phyloP scores from a whole-genome alignment of 2,797 vertebrate species.

The Uromys caudimaculatus region DNA sequence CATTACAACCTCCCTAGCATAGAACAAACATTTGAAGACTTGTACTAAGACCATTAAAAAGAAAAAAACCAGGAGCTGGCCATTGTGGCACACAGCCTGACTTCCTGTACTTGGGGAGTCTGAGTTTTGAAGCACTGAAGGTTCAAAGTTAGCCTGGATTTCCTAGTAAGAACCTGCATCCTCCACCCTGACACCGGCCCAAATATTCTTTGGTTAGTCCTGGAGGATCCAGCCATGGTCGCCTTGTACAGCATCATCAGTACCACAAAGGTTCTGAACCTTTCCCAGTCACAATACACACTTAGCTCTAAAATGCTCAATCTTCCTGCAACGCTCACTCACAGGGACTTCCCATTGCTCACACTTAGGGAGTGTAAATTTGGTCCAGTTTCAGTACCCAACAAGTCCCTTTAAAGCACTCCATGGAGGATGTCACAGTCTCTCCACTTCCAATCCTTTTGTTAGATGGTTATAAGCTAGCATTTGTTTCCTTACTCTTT shows the following conservation, averaged over 20 bases:
- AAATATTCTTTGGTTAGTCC: background rate
- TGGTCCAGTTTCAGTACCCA: background rate
- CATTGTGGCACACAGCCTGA: background rate
- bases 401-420: background rate
- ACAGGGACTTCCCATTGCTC: background rate
- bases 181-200: accelerated
- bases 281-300: background rate
- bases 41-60: background rate
- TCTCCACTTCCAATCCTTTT: background rate
- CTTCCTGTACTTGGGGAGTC: background rate
- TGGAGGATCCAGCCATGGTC: background rate
- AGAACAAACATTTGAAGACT: background rate
- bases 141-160: background rate
- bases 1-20: background rate
- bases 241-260: background rate
- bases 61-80: background rate
- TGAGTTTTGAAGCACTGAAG: background rate
- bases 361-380: background rate
- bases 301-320: background rate
- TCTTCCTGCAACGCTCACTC: background rate
- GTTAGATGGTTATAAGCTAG: background rate
- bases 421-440: background rate
- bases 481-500: background rate
- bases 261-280: background rate
- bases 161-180: background rate